Percentiles rank a stretch among this genome's conserved stretches.
Conservation (phyloP, 2,888 invertebrate species). For the Hydraecia micacea region DNA sequence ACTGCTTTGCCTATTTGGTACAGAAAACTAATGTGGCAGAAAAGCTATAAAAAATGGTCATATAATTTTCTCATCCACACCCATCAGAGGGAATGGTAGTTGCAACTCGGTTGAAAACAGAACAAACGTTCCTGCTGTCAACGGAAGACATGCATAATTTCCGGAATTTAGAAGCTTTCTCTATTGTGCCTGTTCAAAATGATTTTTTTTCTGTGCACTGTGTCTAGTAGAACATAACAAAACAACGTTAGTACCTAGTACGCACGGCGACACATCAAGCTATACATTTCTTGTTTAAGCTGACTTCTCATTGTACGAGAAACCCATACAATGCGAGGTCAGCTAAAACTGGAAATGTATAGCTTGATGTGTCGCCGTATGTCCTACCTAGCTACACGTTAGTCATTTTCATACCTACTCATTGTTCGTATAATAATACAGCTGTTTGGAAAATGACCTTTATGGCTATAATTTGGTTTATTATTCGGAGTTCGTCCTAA, state of each 20-base stretch:
- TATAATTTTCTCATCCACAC: not conserved
- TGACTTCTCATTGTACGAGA: too few species aligned
- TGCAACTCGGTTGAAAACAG: constrained; percentile 4
- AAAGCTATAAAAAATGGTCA: not conserved
- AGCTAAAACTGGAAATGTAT: too few species aligned
- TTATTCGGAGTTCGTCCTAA: not conserved
- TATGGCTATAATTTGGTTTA: not conserved
- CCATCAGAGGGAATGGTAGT: constrained; percentile 2
- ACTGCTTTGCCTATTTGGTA: not conserved
- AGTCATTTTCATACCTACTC: not conserved
- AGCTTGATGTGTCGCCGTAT: too few species aligned
- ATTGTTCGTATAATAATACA: constrained; percentile 21
- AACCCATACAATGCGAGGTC: too few species aligned
- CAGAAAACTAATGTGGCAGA: not conserved
- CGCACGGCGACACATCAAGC: not conserved
- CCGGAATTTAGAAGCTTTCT: constrained; percentile 37
- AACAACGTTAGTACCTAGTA: not conserved
- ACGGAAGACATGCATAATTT: constrained; percentile 33
- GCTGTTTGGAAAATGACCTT: constrained; percentile 6
- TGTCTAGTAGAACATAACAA: not conserved
- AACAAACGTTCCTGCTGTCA: constrained; percentile 20
- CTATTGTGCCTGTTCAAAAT: constrained; percentile 1
- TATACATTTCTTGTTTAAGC: too few species aligned
- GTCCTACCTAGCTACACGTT: too few species aligned
- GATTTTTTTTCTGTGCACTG: constrained; percentile 4